Evolutionary conservation across 2,888 invertebrate genomes (phyloP).

Genomic region (Fragum whitleyi): DNA sequence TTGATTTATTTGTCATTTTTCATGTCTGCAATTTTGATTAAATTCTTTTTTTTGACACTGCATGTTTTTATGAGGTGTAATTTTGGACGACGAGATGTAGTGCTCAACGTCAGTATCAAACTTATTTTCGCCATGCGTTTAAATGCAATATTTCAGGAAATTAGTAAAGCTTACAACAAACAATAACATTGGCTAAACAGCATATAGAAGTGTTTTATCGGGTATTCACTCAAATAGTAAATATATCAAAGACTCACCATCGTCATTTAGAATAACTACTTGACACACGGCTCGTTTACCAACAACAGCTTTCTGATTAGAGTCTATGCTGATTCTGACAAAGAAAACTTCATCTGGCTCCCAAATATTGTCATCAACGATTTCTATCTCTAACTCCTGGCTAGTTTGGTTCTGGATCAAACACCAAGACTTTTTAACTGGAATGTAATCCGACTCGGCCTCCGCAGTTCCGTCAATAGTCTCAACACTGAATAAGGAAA

Average conservation of each 20-base stretch:
- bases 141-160: too few species aligned
- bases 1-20: too few species aligned
- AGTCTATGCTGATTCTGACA: slow-evolving; percentile 86
- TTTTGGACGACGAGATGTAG: too few species aligned
- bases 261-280: slow-evolving; percentile 88
- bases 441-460: slow-evolving; percentile 87
- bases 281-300: slow-evolving; percentile 87
- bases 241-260: slow-evolving; percentile 87
- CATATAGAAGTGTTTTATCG: too few species aligned
- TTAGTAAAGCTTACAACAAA: too few species aligned
- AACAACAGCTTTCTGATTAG: slow-evolving; percentile 83
- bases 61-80: too few species aligned
- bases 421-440: slow-evolving; percentile 86
- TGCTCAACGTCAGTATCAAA: too few species aligned
- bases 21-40: too few species aligned
- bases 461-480: slow-evolving; percentile 88
- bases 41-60: too few species aligned
- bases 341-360: slow-evolving; percentile 88
- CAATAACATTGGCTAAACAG: too few species aligned
- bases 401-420: slow-evolving; percentile 87
- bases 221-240: too few species aligned
- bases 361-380: slow-evolving; percentile 88
- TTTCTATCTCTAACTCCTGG: slow-evolving; percentile 86
- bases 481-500: slow-evolving; percentile 84
- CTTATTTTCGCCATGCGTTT: too few species aligned